A percentile compares a stretch with the other conserved stretches of the same genome.
These are phyloP conservation scores for Syngnathoides biaculeatus DNA, from an alignment of 2,113 vertebrate species.

Conservation along the genomic window DNA sequence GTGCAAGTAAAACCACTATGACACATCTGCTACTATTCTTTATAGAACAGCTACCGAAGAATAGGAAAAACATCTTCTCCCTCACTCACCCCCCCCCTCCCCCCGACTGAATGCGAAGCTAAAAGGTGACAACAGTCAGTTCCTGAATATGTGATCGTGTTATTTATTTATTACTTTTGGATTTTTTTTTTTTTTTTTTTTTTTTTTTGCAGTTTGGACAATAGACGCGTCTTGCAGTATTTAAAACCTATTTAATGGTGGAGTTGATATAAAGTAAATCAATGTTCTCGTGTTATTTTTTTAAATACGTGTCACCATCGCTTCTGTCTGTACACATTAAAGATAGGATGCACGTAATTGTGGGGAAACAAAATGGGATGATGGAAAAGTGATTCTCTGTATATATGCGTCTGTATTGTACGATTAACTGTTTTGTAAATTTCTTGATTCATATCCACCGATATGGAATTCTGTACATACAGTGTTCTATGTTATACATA, in stretches of 20 bases:
- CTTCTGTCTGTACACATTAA: slow-evolving; percentile 24
- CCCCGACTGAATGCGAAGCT: slow-evolving; percentile 11
- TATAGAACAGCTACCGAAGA: slow-evolving; percentile 31
- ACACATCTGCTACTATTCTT: slow-evolving; percentile 8
- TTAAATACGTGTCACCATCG: slow-evolving; percentile 19
- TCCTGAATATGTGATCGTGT: slow-evolving; percentile 21
- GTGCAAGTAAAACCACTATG: slow-evolving; percentile 52
- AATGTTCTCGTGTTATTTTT: slow-evolving; percentile 11
- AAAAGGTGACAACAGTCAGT: slow-evolving; percentile 1
- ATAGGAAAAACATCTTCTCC: background rate
- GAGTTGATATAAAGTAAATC: background rate
- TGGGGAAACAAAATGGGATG: background rate
- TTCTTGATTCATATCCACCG: slow-evolving; percentile 43
- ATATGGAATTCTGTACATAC: slow-evolving; percentile 53
- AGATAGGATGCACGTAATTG: slow-evolving; percentile 47
- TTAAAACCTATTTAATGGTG: slow-evolving; percentile 36
- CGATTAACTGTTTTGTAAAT: slow-evolving; percentile 17
- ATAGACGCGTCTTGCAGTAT: slow-evolving; percentile 23
- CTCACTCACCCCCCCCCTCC: background rate
- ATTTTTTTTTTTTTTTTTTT: too few relatives aligned
- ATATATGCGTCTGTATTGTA: slow-evolving; percentile 25
- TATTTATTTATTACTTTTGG: slow-evolving; percentile 65
- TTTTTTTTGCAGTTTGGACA: slow-evolving; percentile 23
- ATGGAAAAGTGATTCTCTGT: slow-evolving; percentile 8
- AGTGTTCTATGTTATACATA: slow-evolving; percentile 64